Percentiles rank a stretch among this genome's conserved stretches.
phyloP scores from a whole-genome alignment of 2,888 invertebrate genomes.

The Adelphocoris suturalis region DNA sequence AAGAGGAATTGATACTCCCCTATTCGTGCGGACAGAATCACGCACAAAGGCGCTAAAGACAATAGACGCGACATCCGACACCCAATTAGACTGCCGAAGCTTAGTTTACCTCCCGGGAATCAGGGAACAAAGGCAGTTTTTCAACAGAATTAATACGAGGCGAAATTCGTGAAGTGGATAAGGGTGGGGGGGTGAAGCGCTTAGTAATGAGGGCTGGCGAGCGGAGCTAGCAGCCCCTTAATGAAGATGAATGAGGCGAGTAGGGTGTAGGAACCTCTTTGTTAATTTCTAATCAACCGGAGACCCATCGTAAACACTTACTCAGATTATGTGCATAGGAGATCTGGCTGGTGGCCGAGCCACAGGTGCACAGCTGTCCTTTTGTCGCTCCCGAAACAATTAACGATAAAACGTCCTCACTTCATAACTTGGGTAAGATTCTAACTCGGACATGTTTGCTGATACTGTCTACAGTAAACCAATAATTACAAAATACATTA shows the following conservation, averaged over 20 bases:
- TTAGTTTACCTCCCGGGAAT: slow-evolving; percentile 40
- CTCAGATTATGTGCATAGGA: slow-evolving; percentile 47
- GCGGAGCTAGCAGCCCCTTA: slow-evolving; percentile 26
- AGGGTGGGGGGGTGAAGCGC: slow-evolving; percentile 16
- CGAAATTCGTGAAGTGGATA: slow-evolving; percentile 12
- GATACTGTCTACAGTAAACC: too few relatives aligned
- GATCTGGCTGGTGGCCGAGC: background rate
- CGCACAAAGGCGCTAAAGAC: slow-evolving; percentile 56
- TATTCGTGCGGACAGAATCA: background rate
- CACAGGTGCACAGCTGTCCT: slow-evolving; percentile 47
- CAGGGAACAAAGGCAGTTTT: slow-evolving; percentile 54
- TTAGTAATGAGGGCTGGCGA: slow-evolving; percentile 44
- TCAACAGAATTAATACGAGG: slow-evolving; percentile 48
- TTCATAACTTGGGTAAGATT: too few relatives aligned
- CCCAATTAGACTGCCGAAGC: slow-evolving; percentile 62
- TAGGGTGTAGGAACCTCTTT: slow-evolving; percentile 49
- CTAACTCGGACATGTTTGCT: too few relatives aligned
- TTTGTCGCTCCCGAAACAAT: background rate
- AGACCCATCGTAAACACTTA: slow-evolving; percentile 57
- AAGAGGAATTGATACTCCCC: slow-evolving; percentile 22
- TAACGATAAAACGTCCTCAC: background rate
- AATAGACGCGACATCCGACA: slow-evolving; percentile 66
- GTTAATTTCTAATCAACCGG: slow-evolving; percentile 63
- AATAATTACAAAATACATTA: too few relatives aligned
- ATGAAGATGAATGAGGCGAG: slow-evolving; percentile 55